These are phyloP conservation scores for Pycnonotus jocosus DNA, from an alignment of 2,113 vertebrate genomes.

Conservation along the genomic window DNA sequence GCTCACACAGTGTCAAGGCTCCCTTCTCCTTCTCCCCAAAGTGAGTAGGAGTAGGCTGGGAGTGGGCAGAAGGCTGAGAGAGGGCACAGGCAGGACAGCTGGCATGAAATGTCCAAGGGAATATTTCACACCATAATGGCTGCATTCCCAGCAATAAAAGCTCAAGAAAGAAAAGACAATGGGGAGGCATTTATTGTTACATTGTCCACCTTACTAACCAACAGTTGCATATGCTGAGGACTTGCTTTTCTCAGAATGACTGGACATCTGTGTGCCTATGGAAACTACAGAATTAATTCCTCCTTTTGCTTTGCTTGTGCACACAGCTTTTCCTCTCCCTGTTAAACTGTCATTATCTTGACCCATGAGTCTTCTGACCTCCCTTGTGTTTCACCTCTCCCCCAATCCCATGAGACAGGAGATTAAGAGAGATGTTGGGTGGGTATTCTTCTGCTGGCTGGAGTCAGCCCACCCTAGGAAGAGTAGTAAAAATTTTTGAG, in stretches of 20 bases:
- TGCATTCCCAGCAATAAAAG: background rate
- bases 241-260: background rate
- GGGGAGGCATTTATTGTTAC: background rate
- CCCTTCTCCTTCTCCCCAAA: background rate
- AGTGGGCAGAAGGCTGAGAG: background rate
- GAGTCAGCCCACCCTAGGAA: background rate
- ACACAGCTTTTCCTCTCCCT: background rate
- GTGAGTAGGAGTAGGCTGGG: background rate
- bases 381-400: background rate
- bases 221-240: background rate
- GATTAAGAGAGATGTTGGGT: background rate
- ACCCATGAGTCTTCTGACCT: background rate
- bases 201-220: background rate
- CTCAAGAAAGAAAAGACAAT: background rate
- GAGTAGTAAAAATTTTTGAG: background rate
- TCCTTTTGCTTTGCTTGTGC: background rate
- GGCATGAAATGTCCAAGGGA: background rate
- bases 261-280: background rate
- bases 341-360: background rate
- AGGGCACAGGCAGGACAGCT: background rate
- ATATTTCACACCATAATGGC: background rate
- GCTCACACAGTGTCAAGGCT: background rate
- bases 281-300: background rate
- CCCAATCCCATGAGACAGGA: background rate
- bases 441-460: background rate